A percentile compares a stretch with the other conserved stretches of the same genome.
Conservation (phyloP, 2,888 invertebrate species). For the Empis stercorea region DNA sequence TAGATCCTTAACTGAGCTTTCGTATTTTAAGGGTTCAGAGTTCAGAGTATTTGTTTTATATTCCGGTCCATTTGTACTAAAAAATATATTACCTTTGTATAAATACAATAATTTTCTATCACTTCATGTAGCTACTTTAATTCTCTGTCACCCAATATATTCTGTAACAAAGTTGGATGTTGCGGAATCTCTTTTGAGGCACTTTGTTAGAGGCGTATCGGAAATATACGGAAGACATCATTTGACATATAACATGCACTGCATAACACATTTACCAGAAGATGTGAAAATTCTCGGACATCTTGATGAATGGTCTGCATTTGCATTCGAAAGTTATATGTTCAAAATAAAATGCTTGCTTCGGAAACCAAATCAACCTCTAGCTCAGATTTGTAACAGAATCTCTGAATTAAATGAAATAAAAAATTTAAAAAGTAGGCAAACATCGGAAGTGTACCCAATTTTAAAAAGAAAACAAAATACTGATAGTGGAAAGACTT, state of each 20-base stretch:
- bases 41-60: no score
- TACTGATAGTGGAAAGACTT: background rate
- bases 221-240: conserved; percentile 13
- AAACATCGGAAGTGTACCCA: background rate
- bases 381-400: conserved; percentile 15
- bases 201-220: conserved; percentile 13
- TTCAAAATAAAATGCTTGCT: background rate
- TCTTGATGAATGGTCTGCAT: conserved; percentile 16
- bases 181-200: conserved; percentile 14
- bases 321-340: conserved; percentile 16
- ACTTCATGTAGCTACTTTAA: no score
- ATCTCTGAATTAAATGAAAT: background rate
- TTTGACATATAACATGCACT: conserved; percentile 16
- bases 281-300: conserved; percentile 13
- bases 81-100: no score
- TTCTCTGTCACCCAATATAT: no score
- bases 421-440: no score
- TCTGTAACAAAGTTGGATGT: conserved; percentile 8
- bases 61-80: no score
- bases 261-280: conserved; percentile 15
- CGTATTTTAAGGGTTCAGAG: no score
- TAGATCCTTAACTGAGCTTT: no score
- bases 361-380: conserved; percentile 9
- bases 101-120: no score
- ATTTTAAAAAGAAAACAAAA: background rate